These are phyloP conservation scores for Mycteria americana DNA, from an alignment of 2,797 vertebrate genomes.

Conservation along the genomic window DNA sequence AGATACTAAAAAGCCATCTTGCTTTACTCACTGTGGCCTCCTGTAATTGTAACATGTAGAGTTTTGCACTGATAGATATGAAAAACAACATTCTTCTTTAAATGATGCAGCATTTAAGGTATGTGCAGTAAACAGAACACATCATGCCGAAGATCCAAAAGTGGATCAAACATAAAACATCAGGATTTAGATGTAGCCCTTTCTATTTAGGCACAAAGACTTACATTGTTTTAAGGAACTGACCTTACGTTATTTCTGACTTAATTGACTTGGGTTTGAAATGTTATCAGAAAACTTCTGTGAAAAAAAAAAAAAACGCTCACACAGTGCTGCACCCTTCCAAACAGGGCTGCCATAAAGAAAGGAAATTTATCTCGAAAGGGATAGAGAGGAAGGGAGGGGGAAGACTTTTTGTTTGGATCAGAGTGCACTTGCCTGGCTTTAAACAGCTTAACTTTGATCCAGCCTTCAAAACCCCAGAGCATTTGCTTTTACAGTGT, in stretches of 20 bases:
- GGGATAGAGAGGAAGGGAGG: not conserved
- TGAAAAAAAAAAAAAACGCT: not conserved
- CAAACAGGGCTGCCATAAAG: not conserved
- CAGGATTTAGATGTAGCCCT: not conserved
- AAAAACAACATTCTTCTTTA: not conserved
- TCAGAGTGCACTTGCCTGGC: not conserved
- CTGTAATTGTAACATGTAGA: not conserved
- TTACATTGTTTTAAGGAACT: not conserved
- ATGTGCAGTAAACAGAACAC: not conserved
- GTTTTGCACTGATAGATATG: not conserved
- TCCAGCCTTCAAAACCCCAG: not conserved
- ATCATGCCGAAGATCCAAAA: not conserved
- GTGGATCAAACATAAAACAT: not conserved
- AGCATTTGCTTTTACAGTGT: not conserved
- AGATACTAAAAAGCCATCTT: not conserved
- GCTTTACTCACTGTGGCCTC: not conserved
- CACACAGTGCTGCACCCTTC: not conserved
- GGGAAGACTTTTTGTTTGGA: not conserved
- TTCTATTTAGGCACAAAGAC: not conserved
- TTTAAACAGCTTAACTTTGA: slow-evolving; percentile 14
- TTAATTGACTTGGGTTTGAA: not conserved
- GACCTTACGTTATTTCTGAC: not conserved
- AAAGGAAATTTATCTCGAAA: not conserved
- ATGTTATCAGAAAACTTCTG: not conserved
- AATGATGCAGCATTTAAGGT: not conserved